Evolutionary conservation across 1,140 invertebrate species (phyloP).

Genomic region (Saxidomus purpurata): DNA sequence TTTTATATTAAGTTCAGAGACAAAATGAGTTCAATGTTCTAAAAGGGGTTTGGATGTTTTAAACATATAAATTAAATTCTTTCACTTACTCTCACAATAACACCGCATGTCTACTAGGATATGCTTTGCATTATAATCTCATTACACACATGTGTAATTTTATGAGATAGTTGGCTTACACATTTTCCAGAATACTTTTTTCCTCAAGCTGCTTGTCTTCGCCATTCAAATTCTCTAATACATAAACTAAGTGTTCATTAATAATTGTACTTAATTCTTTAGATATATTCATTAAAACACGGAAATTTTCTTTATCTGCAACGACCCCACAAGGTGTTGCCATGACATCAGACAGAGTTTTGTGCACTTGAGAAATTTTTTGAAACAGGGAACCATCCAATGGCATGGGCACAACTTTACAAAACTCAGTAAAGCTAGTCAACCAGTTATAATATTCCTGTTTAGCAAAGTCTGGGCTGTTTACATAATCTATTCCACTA

Average conservation of each 20-base stretch:
- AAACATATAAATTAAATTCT: too few species aligned
- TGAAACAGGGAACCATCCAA: conserved; percentile 82
- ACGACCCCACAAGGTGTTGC: conserved; percentile 82
- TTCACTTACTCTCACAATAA: too few species aligned
- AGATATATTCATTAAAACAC: conserved; percentile 83
- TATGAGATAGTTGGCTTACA: too few species aligned
- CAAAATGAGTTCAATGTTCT: too few species aligned
- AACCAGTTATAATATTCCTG: conserved; percentile 85
- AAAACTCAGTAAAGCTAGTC: conserved; percentile 81
- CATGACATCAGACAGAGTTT: conserved; percentile 84
- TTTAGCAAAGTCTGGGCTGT: conserved; percentile 81
- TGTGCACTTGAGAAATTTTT: conserved; percentile 84
- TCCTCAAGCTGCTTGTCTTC: not conserved
- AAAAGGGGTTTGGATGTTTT: too few species aligned
- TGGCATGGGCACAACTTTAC: conserved; percentile 82
- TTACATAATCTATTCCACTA: conserved; percentile 74
- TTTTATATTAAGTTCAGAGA: too few species aligned
- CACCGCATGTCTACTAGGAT: too few species aligned
- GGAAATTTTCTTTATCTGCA: conserved; percentile 83
- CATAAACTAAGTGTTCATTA: conserved; percentile 81
- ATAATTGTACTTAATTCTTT: conserved; percentile 82
- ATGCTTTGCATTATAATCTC: too few species aligned
- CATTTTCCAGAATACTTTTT: not conserved
- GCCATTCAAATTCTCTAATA: conserved; percentile 78
- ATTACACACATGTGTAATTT: too few species aligned